Conservation (phyloP, 2,113 vertebrate species). For the Strix uralensis region DNA sequence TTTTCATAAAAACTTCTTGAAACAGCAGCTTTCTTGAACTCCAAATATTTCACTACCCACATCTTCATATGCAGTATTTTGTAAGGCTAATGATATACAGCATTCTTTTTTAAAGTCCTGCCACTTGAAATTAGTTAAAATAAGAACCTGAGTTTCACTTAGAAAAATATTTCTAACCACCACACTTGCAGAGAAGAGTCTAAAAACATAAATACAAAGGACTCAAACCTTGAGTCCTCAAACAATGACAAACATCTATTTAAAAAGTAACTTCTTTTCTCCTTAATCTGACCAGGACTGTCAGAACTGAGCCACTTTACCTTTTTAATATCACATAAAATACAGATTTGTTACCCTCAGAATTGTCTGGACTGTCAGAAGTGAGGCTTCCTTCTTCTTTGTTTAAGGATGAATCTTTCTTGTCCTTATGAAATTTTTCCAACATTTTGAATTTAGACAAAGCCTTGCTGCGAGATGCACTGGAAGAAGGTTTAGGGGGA, state of each 20-base stretch:
- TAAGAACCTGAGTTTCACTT: not conserved
- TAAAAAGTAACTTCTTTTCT: not conserved
- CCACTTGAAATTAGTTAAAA: not conserved
- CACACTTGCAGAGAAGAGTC: not conserved
- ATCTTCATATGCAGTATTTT: not conserved
- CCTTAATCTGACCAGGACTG: not conserved
- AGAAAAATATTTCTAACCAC: not conserved
- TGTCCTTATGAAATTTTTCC: slow-evolving; percentile 48
- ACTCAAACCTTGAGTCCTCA: not conserved
- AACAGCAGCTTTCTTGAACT: not conserved
- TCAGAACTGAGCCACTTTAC: not conserved
- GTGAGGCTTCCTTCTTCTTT: slow-evolving; percentile 11
- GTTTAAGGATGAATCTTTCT: not conserved
- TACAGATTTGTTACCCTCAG: slow-evolving; percentile 58
- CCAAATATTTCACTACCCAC: not conserved
- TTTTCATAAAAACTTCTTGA: not conserved
- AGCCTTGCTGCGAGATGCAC: slow-evolving; percentile 67
- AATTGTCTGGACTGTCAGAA: slow-evolving; percentile 30
- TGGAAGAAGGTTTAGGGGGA: slow-evolving; percentile 61
- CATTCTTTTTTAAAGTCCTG: not conserved
- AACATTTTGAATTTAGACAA: slow-evolving; percentile 59
- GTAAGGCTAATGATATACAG: not conserved
- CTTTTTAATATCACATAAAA: not conserved
- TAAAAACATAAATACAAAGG: not conserved
- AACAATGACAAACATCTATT: not conserved